Evolutionary conservation across 2,113 vertebrate species (phyloP), one percentile per base, ranked within the genome.

Genomic region (Myotis davidii): DNA sequence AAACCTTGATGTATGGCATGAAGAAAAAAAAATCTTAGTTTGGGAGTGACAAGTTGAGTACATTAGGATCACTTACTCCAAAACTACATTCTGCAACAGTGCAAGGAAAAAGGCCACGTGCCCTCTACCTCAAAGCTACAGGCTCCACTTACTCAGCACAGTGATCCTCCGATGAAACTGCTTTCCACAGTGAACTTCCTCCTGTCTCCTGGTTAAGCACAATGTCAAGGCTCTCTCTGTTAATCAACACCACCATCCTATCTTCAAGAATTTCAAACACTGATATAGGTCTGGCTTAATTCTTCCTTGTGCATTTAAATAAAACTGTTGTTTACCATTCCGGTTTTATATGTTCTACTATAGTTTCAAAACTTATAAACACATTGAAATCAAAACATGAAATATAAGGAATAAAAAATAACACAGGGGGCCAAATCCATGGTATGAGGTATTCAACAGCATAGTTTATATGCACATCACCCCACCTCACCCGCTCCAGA

Each of bases 331-430:
- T 61, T 73, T 50, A 29, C 54, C 79, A 65, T 29, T 50, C 5
- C 48, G 61, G 25, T 70, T 73, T 91, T 48, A 61, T 34, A 94
- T 56, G 32, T 32, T 88, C 34, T 83, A 42, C 2, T 81, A 56
- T 65, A 85, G n/a, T 87, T 96, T 87, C 11, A 93, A 87, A 77
- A 95, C 76, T 34, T 93, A 94, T 1, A 21, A 91, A 88, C 42
- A 94, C 29, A 59, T 3, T 95, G 54, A 95, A 59, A 96, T 85
- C 39, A 88, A 95, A 97, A 95, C 5, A 54, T 67, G 25, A 95
- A 95, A 72, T 73, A 29, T 65, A 70, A 95, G 32, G 29, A 92
- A 93, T 79, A 67, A 92, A 94, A 94, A 95, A 56, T 39, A 74
- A 93, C 5, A 34, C 1, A 27, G 54, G 32, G 18, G 67, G 52